phyloP scores from a whole-genome alignment of 1,140 invertebrate genomes.

The Coenobita brevimanus region DNA sequence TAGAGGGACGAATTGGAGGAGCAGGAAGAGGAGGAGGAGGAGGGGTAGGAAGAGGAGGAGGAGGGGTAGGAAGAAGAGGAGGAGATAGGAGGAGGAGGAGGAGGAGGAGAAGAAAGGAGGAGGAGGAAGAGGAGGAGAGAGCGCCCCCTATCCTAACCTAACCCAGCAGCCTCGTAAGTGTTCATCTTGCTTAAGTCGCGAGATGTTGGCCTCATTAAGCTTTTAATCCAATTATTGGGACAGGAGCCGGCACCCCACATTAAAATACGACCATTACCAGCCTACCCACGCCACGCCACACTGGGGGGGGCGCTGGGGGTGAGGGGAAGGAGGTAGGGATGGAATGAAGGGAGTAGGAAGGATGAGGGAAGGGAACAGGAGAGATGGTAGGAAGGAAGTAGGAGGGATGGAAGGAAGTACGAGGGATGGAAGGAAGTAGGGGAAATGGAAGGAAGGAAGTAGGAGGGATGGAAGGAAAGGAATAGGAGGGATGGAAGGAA shows the following conservation, averaged over 20 bases:
- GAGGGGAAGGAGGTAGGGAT: too few species aligned
- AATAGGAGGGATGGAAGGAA: too few species aligned
- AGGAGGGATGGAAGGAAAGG: too few species aligned
- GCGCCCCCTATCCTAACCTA: background rate
- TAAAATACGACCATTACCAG: slow-evolving; percentile 52
- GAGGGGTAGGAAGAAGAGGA: background rate
- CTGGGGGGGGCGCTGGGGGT: background rate
- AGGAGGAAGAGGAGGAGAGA: background rate
- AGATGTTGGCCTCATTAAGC: slow-evolving; percentile 49
- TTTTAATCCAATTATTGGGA: slow-evolving; percentile 63
- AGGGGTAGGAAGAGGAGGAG: background rate
- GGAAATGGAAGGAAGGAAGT: too few species aligned
- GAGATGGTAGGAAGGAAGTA: too few species aligned
- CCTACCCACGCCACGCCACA: background rate
- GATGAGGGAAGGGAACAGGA: too few species aligned
- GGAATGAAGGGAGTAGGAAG: too few species aligned
- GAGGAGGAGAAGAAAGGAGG: slow-evolving; percentile 18
- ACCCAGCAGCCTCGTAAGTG: slow-evolving; percentile 20
- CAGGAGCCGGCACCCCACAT: slow-evolving; percentile 45
- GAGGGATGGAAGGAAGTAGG: too few species aligned
- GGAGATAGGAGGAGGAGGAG: slow-evolving; percentile 15
- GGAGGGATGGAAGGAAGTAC: too few species aligned
- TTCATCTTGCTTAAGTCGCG: slow-evolving; percentile 56
- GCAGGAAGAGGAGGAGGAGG: background rate
- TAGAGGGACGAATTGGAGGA: background rate